Base-by-base conservation (phyloP, 2,888 invertebrate genomes). In the Rambutsinella grinnellia region DNA sequence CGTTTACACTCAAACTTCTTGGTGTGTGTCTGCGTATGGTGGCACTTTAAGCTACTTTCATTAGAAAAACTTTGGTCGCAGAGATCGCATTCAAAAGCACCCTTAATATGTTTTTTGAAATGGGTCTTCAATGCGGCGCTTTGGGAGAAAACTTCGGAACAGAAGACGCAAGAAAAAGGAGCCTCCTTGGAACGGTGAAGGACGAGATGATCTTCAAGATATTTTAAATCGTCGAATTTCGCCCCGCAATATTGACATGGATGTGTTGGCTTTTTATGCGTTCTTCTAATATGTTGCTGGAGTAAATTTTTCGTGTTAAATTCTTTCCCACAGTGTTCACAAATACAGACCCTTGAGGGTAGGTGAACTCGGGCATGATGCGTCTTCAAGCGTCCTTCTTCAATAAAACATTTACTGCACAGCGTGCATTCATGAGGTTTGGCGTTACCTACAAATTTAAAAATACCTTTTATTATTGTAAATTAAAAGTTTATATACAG, bases 261-360 rank as follows among this genome's bases (percentile, higher is more conserved):
- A 51, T 1, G 24, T 27, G 17, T 19, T 51, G 27, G 24, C 8
- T 17, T 49, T 1, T 51, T 36, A 17, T 62, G 62, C 1, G 27
- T 57, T 57, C 57, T 67, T 2, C 54, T 19, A 15, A 21, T 19
- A 21, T 67, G 67, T 5, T 57, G 15, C 1, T 51, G 44, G 1
- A 67, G 46, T 2, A 27, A n/a, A n/a, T 2, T 17, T 44, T 8
- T 46, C 2, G 46, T 10, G 5, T 27, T 27, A 44, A 44, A 57
- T 10, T 19, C 44, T 26, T 57, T 56, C 3, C 67, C 67, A 47
- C 67, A 67, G 8, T 67, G 56, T 2, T 56, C 56, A 26, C 67
- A 67, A n/a, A 67, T 44, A n/a, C 17, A 56, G 6, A 13, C 8
- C 1, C 46, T 36, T 13, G 17, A 10, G 6, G 56, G 6, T 8